These are phyloP conservation scores for Brachypterus glaber DNA, from an alignment of 2,888 invertebrate genomes.

Conservation along the genomic window DNA sequence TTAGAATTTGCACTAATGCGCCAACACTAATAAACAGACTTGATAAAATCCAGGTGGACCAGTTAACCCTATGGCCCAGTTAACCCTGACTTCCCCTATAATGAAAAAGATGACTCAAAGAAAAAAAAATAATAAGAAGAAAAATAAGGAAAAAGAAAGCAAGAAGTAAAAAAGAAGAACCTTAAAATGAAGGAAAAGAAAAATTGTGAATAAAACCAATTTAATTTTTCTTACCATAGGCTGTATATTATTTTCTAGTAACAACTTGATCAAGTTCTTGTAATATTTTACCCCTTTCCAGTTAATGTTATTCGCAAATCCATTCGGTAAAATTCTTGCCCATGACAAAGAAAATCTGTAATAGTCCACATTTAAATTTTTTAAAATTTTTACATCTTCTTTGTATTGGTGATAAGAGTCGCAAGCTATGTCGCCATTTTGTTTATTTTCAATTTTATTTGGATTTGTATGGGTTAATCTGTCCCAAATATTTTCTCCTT, in stretches of 20 bases:
- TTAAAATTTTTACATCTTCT: not conserved
- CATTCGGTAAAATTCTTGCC: not conserved
- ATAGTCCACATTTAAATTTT: not conserved
- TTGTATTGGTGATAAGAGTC: not conserved
- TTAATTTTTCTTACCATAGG: not conserved
- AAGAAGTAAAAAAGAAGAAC: too few species aligned
- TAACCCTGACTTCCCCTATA: too few species aligned
- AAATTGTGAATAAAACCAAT: too few species aligned
- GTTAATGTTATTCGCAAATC: slow-evolving; percentile 4
- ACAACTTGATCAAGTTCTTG: not conserved
- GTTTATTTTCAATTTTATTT: not conserved
- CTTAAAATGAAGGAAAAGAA: too few species aligned
- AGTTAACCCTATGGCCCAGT: too few species aligned
- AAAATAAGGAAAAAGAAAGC: too few species aligned
- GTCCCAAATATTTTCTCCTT: not conserved
- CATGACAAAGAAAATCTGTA: not conserved
- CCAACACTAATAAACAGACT: too few species aligned
- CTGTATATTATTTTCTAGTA: not conserved
- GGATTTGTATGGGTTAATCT: not conserved
- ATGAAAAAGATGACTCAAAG: too few species aligned
- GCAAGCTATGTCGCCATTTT: not conserved
- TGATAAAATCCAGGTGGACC: too few species aligned
- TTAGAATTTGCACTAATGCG: too few species aligned
- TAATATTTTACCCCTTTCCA: not conserved
- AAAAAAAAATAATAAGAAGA: too few species aligned